These are phyloP conservation scores for Pseudomyrmex flavicornis DNA, from an alignment of 1,140 invertebrate species.

Conservation along the genomic window DNA sequence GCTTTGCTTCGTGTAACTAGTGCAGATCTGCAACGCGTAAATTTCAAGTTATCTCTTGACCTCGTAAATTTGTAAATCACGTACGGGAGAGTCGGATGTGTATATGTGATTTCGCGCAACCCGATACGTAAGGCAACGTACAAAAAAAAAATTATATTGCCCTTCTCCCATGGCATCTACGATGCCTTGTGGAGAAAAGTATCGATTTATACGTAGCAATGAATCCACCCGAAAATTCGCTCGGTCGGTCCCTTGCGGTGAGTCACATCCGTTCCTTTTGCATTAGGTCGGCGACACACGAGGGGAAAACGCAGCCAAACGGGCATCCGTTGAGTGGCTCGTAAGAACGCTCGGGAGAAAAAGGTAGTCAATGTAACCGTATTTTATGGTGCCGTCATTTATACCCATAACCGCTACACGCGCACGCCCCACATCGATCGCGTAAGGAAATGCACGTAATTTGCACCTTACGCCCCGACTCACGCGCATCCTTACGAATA, in stretches of 20 bases:
- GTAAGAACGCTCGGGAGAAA: slow-evolving; percentile 55
- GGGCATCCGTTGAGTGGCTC: slow-evolving; percentile 40
- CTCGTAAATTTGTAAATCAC: slow-evolving; percentile 59
- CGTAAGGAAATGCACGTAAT: slow-evolving; percentile 46
- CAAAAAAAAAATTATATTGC: slow-evolving; percentile 7
- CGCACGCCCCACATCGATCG: slow-evolving; percentile 41
- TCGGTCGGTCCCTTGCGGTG: slow-evolving; percentile 51
- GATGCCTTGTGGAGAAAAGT: slow-evolving; percentile 20
- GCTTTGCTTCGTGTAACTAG: slow-evolving; percentile 21
- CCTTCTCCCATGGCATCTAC: not conserved
- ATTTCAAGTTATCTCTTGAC: slow-evolving; percentile 52
- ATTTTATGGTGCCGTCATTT: slow-evolving; percentile 64
- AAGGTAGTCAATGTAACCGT: slow-evolving; percentile 66
- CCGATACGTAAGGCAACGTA: slow-evolving; percentile 9
- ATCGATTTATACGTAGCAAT: slow-evolving; percentile 60
- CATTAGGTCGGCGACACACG: slow-evolving; percentile 47
- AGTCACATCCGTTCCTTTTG: slow-evolving; percentile 69
- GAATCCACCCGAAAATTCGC: slow-evolving; percentile 62
- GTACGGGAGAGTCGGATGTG: not conserved
- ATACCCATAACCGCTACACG: slow-evolving; percentile 40
- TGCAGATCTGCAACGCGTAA: slow-evolving; percentile 37
- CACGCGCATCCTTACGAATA: slow-evolving; percentile 12
- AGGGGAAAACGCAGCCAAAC: slow-evolving; percentile 60
- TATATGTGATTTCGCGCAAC: slow-evolving; percentile 26
- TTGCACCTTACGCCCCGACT: not conserved